These are phyloP conservation scores for Drosophila melanogaster DNA, from an alignment of 1,140 invertebrate genomes.

Conservation along the genomic window DNA sequence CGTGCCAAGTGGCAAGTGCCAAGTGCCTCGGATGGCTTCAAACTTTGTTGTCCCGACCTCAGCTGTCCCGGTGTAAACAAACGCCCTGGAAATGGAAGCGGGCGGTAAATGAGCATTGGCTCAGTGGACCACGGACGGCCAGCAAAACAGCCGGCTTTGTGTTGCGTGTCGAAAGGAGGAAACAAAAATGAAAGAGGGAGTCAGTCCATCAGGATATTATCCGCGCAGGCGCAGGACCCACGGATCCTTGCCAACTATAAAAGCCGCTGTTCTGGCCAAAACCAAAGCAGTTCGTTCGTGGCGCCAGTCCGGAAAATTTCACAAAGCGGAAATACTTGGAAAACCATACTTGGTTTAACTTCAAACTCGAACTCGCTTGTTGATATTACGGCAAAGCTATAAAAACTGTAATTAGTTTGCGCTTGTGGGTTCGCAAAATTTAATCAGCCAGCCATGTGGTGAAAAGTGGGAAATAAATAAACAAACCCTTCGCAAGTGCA, in stretches of 20 bases:
- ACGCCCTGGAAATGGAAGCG: slow-evolving; percentile 23
- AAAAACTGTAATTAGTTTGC: slow-evolving; percentile 60
- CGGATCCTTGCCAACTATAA: slow-evolving; percentile 36
- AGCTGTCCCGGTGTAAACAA: slow-evolving; percentile 77
- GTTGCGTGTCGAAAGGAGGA: background rate
- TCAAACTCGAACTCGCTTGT: slow-evolving; percentile 12
- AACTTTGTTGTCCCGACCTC: slow-evolving; percentile 53
- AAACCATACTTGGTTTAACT: background rate
- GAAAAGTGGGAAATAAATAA: slow-evolving; percentile 36
- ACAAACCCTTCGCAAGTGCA: slow-evolving; percentile 6
- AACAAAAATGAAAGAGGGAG: background rate
- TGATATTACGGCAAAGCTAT: slow-evolving; percentile 23
- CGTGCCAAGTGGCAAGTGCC: slow-evolving; percentile 30
- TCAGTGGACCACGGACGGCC: slow-evolving; percentile 17
- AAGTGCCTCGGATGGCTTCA: slow-evolving; percentile 49
- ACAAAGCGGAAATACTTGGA: background rate
- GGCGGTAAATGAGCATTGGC: slow-evolving; percentile 57
- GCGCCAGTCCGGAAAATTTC: slow-evolving; percentile 23
- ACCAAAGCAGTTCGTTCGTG: slow-evolving; percentile 51
- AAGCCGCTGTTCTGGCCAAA: slow-evolving; percentile 33
- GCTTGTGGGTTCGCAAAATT: slow-evolving; percentile 51
- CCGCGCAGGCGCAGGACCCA: slow-evolving; percentile 49
- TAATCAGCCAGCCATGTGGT: slow-evolving; percentile 50
- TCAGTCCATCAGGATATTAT: slow-evolving; percentile 29
- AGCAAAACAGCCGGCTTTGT: slow-evolving; percentile 31